Base-by-base conservation (phyloP, 2,888 invertebrate species). In the Cyaniris semiargus region DNA sequence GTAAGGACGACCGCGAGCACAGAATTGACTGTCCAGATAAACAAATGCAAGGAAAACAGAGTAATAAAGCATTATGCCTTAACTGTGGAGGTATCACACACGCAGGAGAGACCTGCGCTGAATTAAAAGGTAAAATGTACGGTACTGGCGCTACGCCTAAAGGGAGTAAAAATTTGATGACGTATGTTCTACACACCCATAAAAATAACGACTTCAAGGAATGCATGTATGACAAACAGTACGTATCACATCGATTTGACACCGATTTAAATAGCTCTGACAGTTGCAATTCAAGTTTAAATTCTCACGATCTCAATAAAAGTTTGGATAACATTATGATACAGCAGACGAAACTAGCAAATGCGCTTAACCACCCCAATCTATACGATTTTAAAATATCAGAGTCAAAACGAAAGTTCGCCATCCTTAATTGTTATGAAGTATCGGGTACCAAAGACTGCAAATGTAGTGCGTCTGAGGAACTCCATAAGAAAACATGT, bases 1-100 rank as follows among this genome's bases (percentile, higher is more conserved):
- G 94, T 80, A 90, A 90, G 81, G 91, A 94, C 77, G 93, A 94
- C 70, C 86, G 87, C 13, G 89, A 86, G 85, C 93, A 93, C 82
- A 88, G 91, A 78, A 89, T 88, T 4, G 83, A 83, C 6, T 91
- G 92, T 81, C 90, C 89, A 15, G 86, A 86, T 48, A 85, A 82
- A 31, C 72, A 80, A 77, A 78, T 77, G 38, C 80, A 82, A 76
- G 79, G 77, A 38, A 79, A 76, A 2, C 80, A 82, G 44, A 74
- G 79, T 74, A 66, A 77, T 7, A 85, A 84, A 79, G 78, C 79
- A 1, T 79, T 80, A 38, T 93, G 93, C 78, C 75, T 80, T 8
- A 89, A 88, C 18, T 93, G 93, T 78, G 87, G 87, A 71, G 92
- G 92, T 13, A 74, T 81, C 5, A 82, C 86, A n/a, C 78, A 82